Base-by-base conservation (phyloP, 2,113 vertebrate species). In the Centropristis striata region DNA sequence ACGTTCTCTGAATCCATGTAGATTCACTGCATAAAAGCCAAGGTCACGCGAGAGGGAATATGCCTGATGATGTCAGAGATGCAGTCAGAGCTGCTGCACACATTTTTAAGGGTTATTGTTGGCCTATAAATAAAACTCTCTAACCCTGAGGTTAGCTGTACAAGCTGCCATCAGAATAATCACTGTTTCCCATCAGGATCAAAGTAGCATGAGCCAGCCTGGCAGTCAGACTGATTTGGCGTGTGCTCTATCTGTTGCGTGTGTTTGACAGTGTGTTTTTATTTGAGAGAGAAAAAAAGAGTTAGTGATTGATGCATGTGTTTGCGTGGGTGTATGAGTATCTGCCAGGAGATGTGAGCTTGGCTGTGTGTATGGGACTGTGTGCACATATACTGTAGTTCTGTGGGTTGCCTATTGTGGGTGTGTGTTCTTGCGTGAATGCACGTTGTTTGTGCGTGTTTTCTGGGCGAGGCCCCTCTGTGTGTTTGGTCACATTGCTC, bases 281-380 rank as follows among this genome's bases (percentile, higher is more conserved):
- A 74, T 81, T 71, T 80, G 41, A 61, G 53, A 63, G 32, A 66
- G 27, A 11, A 58, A 59, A 74, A 80, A 77, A 66, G 53, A 71
- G 51, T 49, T 8, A 11, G 77, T 87, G 88, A 90, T 89, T 88
- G 88, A 92, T 92, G 81, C 83, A 66, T 76, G 73, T 54, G 76
- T 80, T 84, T 85, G 81, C 9, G 64, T 88, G 71, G 85, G 80
- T 82, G 80, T 66, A 41, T 54, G 80, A 76, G 69, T 79, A 83
- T 83, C 85, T 89, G 86, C 80, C 81, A 85, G 83, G 74, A 78
- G n/a, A 79, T 75, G 78, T 70, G 78, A 81, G 75, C 76, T 65
- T 69, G 68, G 53, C 57, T 61, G 68, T 20, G 61, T 36, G 51
- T 65, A 63, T 10, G 36, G 49, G 60, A 69, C 57, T 47, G 69